Evolutionary conservation across 2,113 vertebrate genomes (phyloP).

Genomic region (Bos taurus): ARS-UCD2.0 NC_037335.1:20973001-20973500

Average conservation of each 20-base stretch:
- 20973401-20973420: not conserved
- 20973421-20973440: not conserved
- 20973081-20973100: not conserved
- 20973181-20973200: not conserved
- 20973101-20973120: not conserved
- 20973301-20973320: not conserved
- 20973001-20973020: too few species aligned
- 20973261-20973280: not conserved
- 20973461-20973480: not conserved
- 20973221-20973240: not conserved
- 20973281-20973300: not conserved
- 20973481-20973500: not conserved
- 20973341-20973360: not conserved
- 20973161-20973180: not conserved
- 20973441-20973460: not conserved
- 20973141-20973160: not conserved
- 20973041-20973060: too few species aligned
- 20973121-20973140: not conserved
- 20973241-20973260: not conserved
- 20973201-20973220: not conserved
- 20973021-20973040: rapidly evolving
- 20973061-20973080: not conserved
- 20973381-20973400: not conserved
- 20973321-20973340: not conserved
- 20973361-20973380: not conserved